Evolutionary conservation across 2,888 invertebrate genomes (phyloP), one percentile per base, ranked within the genome.

Genomic region (Pecten maximus): DNA sequence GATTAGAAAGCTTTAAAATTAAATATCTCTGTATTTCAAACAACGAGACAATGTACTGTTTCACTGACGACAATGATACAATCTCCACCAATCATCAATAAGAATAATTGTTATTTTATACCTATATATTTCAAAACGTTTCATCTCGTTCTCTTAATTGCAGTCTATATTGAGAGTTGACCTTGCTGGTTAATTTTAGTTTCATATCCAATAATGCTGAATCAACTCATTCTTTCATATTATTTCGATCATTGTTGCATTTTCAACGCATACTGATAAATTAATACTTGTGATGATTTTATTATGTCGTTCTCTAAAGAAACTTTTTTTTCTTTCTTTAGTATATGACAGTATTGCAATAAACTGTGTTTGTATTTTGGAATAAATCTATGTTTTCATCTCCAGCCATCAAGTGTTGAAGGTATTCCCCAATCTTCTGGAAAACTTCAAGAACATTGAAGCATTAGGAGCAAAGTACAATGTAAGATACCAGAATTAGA

Each of bases 341-440:
- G 2, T n/a, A 54, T 19, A 23, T 54, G 19, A 54, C 2, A 0
- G 1, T 23, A 54, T 54, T 2, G 19, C 54, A n/a, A 54, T 54
- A 19, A 19, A 19, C 16, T 54, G 19, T 19, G 54, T 19, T 23
- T 3, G 23, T n/a, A 54, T 2, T 54, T 0, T 19, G 0, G 54
- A 16, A 16, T 48, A 54, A 8, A 54, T n/a, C 28, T 10, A 35
- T 12, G 35, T 28, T 87, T 8, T 15, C 28, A 10, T n/a, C 87
- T 89, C 28, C 44, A 90, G 90, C 23, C 88, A 90, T 40, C 40
- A 88, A 40, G 90, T 90, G 12, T 54, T 89, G 35, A 88, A 87
- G 40, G 89, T 90, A 6, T 40, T 90, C 10, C 89, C 89, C 2
- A 90, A 90, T 54, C 89, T 87, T 40, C 40, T 89, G 40, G 74